These are phyloP conservation scores for Enteromius mattozi DNA, from an alignment of 2,797 vertebrate genomes.

Conservation along the genomic window DNA sequence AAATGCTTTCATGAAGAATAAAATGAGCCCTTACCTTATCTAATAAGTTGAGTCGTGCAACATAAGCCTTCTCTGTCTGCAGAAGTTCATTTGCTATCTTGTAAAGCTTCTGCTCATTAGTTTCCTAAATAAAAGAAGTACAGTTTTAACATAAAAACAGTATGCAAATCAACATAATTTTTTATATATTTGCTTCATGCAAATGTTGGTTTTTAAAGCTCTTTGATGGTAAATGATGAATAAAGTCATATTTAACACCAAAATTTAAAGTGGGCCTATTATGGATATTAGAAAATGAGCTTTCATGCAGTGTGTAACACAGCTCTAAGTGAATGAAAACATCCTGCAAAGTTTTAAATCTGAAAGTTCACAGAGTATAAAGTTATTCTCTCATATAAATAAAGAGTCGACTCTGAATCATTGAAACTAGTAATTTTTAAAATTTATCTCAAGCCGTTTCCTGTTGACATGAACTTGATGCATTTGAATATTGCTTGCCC, in stretches of 20 bases:
- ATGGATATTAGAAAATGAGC: no score
- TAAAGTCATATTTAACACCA: neutral
- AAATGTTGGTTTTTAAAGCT: neutral
- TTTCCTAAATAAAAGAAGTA: constrained; percentile 82
- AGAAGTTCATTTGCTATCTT: constrained; percentile 97
- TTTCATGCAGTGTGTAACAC: no score
- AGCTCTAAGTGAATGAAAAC: no score
- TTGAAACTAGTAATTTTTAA: no score
- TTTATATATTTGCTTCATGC: neutral
- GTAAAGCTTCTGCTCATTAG: constrained; percentile 93
- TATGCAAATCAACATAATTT: neutral
- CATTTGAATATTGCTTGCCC: no score
- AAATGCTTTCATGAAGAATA: neutral
- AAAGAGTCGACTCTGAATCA: no score
- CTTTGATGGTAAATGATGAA: neutral
- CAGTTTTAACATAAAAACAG: neutral
- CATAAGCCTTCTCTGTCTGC: constrained; percentile 95
- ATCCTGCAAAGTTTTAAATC: no score
- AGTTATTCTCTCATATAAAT: no score
- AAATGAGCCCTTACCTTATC: constrained; percentile 82
- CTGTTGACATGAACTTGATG: no score
- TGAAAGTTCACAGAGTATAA: no score
- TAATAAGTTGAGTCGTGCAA: constrained; percentile 89
- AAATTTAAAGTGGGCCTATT: neutral
- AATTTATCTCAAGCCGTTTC: no score